A percentile compares a stretch with the other conserved stretches of the same genome.
Conservation (phyloP, 2,113 vertebrate species). For the Blennius ocellaris region DNA sequence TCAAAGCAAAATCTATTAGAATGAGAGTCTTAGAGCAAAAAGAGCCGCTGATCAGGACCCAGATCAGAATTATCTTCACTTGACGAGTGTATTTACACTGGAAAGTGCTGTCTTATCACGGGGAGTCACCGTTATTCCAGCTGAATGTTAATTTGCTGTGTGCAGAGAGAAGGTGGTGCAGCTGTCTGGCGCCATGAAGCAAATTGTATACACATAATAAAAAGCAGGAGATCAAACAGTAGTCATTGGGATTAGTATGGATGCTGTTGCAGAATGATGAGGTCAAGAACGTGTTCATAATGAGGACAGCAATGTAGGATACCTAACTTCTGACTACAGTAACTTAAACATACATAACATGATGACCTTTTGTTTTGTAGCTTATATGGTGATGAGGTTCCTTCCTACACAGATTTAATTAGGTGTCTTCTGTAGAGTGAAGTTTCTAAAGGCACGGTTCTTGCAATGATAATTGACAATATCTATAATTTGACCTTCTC, state of each 20-base stretch:
- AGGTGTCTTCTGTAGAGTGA: no score
- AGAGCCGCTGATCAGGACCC: conserved; percentile 36
- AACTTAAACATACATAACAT: no score
- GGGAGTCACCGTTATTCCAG: conserved; percentile 10
- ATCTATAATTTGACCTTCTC: no score
- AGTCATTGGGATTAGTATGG: neutral
- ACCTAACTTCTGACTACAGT: no score
- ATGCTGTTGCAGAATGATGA: neutral
- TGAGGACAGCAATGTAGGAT: no score
- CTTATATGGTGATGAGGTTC: no score
- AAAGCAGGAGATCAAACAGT: neutral
- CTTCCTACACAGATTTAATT: no score
- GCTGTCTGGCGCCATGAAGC: neutral
- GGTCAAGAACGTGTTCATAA: neutral
- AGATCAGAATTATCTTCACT: conserved; percentile 52
- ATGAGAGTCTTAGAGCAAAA: conserved; percentile 40
- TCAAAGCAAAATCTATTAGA: conserved; percentile 58
- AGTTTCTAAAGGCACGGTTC: no score
- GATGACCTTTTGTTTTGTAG: no score
- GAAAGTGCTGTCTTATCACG: conserved; percentile 25
- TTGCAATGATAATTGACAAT: no score
- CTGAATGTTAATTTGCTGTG: conserved; percentile 27
- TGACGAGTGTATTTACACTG: conserved; percentile 51
- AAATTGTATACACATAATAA: neutral
- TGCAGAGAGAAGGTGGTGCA: neutral